Evolutionary conservation across 2,797 vertebrate species (phyloP).

Genomic region (Heteromormyrus szaboi): DNA sequence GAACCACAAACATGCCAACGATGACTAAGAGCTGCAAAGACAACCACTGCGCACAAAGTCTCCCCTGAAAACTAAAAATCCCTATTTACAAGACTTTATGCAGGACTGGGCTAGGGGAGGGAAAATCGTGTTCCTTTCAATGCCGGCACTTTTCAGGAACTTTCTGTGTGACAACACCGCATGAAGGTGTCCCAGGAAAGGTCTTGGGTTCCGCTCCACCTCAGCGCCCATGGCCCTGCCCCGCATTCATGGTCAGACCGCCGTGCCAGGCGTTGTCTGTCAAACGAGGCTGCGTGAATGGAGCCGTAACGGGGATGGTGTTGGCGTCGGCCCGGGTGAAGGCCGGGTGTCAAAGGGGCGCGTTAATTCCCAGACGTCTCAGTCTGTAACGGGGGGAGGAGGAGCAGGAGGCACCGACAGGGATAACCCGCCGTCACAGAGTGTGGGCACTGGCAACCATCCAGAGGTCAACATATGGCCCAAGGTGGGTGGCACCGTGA

Average conservation of each 20-base stretch:
- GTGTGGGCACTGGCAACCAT: constrained; percentile 4
- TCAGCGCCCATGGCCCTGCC: background rate
- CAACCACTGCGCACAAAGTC: background rate
- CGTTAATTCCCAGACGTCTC: constrained; percentile 12
- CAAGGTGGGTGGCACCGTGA: background rate
- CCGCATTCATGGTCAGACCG: background rate
- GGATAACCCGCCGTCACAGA: background rate
- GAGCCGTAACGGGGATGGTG: background rate
- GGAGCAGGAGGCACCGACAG: background rate
- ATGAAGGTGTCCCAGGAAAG: background rate
- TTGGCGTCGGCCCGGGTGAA: background rate
- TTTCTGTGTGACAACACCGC: background rate
- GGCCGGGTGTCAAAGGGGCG: constrained; percentile 11
- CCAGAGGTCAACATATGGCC: constrained; percentile 16
- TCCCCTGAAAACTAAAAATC: background rate
- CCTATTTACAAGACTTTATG: background rate
- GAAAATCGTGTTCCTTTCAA: background rate
- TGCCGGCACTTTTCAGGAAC: background rate
- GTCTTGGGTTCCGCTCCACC: background rate
- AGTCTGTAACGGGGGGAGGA: background rate
- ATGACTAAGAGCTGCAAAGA: background rate
- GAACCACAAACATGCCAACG: background rate
- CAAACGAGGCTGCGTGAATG: background rate
- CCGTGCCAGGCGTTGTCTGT: background rate
- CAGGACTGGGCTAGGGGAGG: background rate